Percentiles rank a stretch among this genome's conserved stretches.
Evolutionary conservation across 2,797 vertebrate species (phyloP).

Genomic region (Catamblyrhynchus diadema): DNA sequence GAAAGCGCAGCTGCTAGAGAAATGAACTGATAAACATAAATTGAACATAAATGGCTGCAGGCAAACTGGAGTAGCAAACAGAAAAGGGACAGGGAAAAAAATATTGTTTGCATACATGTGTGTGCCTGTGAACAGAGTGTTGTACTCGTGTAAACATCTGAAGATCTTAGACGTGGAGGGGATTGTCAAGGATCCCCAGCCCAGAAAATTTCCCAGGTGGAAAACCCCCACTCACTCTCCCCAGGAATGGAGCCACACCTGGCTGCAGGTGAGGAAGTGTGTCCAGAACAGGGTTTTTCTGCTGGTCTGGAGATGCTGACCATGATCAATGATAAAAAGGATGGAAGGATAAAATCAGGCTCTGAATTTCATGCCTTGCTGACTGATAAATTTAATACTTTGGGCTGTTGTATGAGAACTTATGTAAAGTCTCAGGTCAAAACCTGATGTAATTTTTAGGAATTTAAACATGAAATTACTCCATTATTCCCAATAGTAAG

Average conservation of each 20-base stretch:
- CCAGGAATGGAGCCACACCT: not conserved
- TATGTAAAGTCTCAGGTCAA: not conserved
- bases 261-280: not conserved
- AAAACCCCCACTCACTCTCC: not conserved
- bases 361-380: not conserved
- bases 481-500: not conserved
- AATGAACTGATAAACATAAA: slow-evolving; percentile 65
- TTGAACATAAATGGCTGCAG: slow-evolving; percentile 59
- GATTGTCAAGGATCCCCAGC: not conserved
- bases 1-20: slow-evolving; percentile 35
- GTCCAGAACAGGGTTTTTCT: not conserved
- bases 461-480: not conserved
- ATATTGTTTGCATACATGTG: not conserved
- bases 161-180: not conserved
- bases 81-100: not conserved
- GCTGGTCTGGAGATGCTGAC: not conserved
- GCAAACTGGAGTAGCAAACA: slow-evolving; percentile 13
- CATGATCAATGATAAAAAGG: not conserved
- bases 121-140: not conserved
- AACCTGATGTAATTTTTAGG: not conserved
- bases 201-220: too few species aligned
- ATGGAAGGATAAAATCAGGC: not conserved
- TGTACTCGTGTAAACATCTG: not conserved
- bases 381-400: not conserved
- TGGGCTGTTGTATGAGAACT: not conserved